Conservation (phyloP, 2,888 invertebrate genomes). For the Branchellion lobata region DNA sequence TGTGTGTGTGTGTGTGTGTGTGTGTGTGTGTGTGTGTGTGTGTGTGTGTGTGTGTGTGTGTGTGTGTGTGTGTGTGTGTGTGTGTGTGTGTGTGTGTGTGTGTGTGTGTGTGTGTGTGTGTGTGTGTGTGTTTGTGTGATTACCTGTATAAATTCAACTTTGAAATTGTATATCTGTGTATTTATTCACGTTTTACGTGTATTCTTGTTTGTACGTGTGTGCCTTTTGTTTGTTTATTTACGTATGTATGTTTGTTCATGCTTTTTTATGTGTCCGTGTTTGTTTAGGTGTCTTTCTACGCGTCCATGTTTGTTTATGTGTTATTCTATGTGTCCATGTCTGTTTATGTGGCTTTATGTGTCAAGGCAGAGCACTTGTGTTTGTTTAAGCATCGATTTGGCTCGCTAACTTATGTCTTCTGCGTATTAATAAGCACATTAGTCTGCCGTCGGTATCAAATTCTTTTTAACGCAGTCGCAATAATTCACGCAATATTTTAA, state of each 20-base stretch:
- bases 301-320: background rate
- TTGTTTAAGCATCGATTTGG: too few species aligned
- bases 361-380: too few species aligned
- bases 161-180: background rate
- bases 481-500: background rate
- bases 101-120: background rate
- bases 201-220: background rate
- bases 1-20: constrained; percentile 2
- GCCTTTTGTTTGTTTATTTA: background rate
- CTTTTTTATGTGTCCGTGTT: background rate
- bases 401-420: background rate
- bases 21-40: background rate
- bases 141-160: background rate
- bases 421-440: background rate
- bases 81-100: background rate
- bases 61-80: background rate
- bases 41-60: background rate
- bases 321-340: too few species aligned
- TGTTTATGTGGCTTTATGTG: background rate
- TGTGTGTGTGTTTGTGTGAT: constrained; percentile 7
- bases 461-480: background rate
- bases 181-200: background rate
- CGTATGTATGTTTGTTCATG: background rate
- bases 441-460: constrained; percentile 2
- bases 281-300: background rate